phyloP scores from a whole-genome alignment of 2,797 vertebrate species.

The Pseudocheirus occidentalis region DNA sequence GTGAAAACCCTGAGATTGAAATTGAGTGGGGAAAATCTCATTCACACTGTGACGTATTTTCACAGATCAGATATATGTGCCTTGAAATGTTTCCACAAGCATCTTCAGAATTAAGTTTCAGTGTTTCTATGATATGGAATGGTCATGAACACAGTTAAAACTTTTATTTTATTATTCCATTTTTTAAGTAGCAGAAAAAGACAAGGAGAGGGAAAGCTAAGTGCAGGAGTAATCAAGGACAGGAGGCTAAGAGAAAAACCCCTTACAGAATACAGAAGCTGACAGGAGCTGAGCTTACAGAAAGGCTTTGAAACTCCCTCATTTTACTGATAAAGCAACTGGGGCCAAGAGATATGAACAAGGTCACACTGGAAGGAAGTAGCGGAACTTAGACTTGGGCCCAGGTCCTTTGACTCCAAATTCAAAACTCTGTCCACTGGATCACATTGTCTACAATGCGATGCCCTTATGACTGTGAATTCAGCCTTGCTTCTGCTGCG shows the following conservation, averaged over 20 bases:
- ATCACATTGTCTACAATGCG: neutral
- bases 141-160: neutral
- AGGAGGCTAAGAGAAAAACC: neutral
- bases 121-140: neutral
- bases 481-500: neutral
- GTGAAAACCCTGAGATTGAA: neutral
- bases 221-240: neutral
- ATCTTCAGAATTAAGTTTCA: neutral
- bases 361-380: neutral
- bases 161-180: neutral
- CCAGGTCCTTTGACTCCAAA: neutral
- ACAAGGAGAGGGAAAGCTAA: neutral
- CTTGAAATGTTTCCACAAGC: neutral
- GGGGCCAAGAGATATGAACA: neutral
- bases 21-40: neutral
- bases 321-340: neutral
- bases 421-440: neutral
- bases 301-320: neutral
- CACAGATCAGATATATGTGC: neutral
- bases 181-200: neutral
- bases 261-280: neutral
- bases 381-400: neutral
- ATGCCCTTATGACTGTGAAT: neutral
- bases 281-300: neutral
- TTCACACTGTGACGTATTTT: neutral